Evolutionary conservation across 2,797 vertebrate species (phyloP).

Genomic region (Babyrousa celebensis): DNA sequence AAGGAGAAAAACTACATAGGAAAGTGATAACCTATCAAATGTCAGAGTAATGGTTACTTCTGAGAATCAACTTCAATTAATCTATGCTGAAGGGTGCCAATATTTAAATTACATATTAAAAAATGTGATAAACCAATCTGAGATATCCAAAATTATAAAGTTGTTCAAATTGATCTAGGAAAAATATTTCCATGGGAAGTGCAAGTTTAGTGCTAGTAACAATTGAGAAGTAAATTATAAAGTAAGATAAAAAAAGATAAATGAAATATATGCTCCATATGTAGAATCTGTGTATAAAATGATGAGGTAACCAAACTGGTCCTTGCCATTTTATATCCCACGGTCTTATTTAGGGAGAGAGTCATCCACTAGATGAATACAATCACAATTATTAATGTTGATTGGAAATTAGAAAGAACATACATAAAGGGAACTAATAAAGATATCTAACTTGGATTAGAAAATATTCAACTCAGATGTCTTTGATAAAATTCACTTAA

Average conservation of each 20-base stretch:
- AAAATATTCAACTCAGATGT: not conserved
- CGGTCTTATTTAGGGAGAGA: not conserved
- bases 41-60: not conserved
- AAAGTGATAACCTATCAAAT: not conserved
- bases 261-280: not conserved
- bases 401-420: not conserved
- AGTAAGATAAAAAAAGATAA: not conserved
- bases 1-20: not conserved
- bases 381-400: not conserved
- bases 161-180: not conserved
- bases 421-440: not conserved
- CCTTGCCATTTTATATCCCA: not conserved
- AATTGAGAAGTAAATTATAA: conserved; percentile 19
- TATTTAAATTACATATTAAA: not conserved
- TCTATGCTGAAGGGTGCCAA: not conserved
- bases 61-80: not conserved
- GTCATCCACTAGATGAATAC: not conserved
- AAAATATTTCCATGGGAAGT: not conserved
- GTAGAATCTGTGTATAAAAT: not conserved
- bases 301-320: not conserved
- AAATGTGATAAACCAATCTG: not conserved
- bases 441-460: not conserved
- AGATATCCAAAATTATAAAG: not conserved
- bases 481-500: not conserved
- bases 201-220: not conserved